Conservation (phyloP, 2,888 invertebrate species). For the Mythimna albipuncta region DNA sequence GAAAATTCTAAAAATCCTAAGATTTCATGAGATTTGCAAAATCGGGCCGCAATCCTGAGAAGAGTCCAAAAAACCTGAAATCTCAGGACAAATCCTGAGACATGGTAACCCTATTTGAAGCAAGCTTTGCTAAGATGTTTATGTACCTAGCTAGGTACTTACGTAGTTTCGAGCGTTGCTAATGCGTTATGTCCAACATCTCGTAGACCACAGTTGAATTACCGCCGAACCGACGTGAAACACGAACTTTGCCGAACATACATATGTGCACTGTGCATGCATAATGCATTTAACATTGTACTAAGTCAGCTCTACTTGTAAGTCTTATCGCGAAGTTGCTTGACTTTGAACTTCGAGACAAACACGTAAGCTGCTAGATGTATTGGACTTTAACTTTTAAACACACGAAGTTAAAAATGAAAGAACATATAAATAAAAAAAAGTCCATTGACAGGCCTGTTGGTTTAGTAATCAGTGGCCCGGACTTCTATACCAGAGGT, state of each 20-base stretch:
- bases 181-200: slow-evolving; percentile 50
- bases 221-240: slow-evolving; percentile 42
- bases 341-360: slow-evolving; percentile 50
- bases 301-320: slow-evolving; percentile 33
- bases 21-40: no score
- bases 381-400: slow-evolving; percentile 22
- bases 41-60: no score
- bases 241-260: slow-evolving; percentile 37
- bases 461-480: no score
- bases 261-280: slow-evolving; percentile 45
- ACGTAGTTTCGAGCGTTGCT: slow-evolving; percentile 43
- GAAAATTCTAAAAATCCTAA: no score
- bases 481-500: no score
- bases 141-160: slow-evolving; percentile 21
- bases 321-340: slow-evolving; percentile 31
- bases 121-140: slow-evolving; percentile 27
- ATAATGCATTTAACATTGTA: slow-evolving; percentile 43
- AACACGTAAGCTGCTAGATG: slow-evolving; percentile 20
- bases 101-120: not conserved
- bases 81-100: no score
- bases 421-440: not conserved
- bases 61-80: no score
- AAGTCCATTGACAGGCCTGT: no score
- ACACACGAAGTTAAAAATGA: slow-evolving; percentile 2
- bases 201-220: slow-evolving; percentile 56